These are phyloP conservation scores for Chiroxiphia lanceolata DNA, from an alignment of 2,797 vertebrate genomes.

Conservation along the genomic window DNA sequence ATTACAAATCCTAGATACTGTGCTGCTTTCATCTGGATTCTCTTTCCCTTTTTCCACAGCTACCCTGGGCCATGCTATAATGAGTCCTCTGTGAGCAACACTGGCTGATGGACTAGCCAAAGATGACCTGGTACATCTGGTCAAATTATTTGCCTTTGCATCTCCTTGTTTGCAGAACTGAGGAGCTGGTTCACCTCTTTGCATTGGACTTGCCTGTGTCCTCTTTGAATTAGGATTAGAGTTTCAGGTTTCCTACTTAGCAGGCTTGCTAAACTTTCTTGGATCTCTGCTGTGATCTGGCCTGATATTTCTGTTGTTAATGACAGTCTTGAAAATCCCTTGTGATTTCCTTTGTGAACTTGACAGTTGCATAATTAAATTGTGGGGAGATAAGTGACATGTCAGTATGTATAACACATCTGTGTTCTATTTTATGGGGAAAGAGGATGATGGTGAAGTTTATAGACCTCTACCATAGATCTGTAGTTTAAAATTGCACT, in stretches of 20 bases:
- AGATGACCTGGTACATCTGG: not conserved
- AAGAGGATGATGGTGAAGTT: not conserved
- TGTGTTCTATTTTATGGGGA: not conserved
- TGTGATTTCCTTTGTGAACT: not conserved
- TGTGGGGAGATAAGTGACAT: not conserved
- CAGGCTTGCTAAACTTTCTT: not conserved
- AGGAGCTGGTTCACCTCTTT: not conserved
- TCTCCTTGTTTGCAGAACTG: not conserved
- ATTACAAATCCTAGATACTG: not conserved
- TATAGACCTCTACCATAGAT: not conserved
- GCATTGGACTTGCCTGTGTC: not conserved
- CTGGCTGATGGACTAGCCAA: not conserved
- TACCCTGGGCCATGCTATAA: not conserved
- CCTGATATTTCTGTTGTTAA: constrained; percentile 8
- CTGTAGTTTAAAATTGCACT: not conserved
- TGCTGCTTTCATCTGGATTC: not conserved
- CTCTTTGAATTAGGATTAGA: not conserved
- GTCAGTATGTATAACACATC: not conserved
- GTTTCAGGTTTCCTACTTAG: not conserved
- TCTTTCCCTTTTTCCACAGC: not conserved
- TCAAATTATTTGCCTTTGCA: not conserved
- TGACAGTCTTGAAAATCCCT: not conserved
- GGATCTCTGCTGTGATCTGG: not conserved
- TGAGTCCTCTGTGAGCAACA: not conserved
- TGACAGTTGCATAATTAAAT: not conserved